These are phyloP conservation scores for Zootermopsis nevadensis DNA, from an alignment of 2,888 invertebrate species.

Conservation along the genomic window DNA sequence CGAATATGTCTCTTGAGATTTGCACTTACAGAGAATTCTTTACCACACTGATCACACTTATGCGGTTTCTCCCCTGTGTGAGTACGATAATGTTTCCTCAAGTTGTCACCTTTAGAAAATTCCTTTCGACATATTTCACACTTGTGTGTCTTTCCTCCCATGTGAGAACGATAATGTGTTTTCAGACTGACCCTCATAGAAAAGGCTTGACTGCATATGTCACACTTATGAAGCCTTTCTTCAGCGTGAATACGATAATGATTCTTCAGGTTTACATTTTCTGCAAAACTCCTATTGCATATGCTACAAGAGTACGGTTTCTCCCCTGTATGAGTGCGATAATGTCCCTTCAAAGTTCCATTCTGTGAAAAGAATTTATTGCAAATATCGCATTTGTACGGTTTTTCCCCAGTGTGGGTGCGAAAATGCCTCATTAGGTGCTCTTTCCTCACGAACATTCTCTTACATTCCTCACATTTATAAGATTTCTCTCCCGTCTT, in stretches of 20 bases:
- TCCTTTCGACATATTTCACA: neutral
- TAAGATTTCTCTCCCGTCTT: neutral
- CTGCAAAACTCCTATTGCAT: neutral
- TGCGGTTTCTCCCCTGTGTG: neutral
- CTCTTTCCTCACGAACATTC: neutral
- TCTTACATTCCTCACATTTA: neutral
- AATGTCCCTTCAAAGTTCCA: neutral
- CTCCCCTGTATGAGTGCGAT: neutral
- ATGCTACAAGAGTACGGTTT: neutral
- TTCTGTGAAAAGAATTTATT: neutral
- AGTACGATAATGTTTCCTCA: neutral
- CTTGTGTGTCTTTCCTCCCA: neutral
- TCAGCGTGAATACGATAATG: neutral
- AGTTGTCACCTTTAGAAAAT: neutral
- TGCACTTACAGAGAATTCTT: neutral
- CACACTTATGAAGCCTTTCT: neutral
- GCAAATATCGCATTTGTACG: neutral
- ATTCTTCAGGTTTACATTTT: neutral
- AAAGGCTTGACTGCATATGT: neutral
- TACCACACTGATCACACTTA: neutral
- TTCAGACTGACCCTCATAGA: neutral
- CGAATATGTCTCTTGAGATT: neutral
- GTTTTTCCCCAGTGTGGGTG: neutral
- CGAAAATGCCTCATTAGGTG: neutral
- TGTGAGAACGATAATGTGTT: neutral